Conservation (phyloP, 23 tunicate genomes). For the Trididemnum miniatum region DNA sequence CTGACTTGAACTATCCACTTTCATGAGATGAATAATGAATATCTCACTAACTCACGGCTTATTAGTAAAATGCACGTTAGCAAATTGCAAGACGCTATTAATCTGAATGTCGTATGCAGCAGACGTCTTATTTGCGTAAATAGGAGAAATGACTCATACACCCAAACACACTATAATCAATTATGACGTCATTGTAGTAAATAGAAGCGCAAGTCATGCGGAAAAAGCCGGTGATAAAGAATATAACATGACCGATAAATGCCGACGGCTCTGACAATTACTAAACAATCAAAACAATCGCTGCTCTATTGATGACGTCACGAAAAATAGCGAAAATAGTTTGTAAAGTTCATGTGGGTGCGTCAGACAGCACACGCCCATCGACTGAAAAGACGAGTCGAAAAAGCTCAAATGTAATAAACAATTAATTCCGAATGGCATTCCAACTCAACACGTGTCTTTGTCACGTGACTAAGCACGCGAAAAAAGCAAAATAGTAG, state of each 20-base stretch:
- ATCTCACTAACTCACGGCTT: no score
- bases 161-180: no score
- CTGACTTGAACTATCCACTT: no score
- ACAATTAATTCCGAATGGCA: constrained; percentile 14
- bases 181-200: constrained; percentile 26
- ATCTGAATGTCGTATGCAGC: no score
- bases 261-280: neutral
- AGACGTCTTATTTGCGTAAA: no score
- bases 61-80: no score
- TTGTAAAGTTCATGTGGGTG: constrained; percentile 3
- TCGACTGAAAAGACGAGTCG: neutral
- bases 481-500: constrained; percentile 30
- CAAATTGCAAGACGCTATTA: no score
- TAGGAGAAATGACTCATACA: no score
- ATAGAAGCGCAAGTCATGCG: constrained; percentile 15
- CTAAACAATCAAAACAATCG: constrained; percentile 11
- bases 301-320: neutral
- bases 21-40: no score
- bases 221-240: constrained; percentile 10
- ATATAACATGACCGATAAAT: neutral
- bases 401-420: constrained; percentile 5
- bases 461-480: constrained; percentile 22
- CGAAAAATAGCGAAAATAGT: neutral
- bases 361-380: neutral
- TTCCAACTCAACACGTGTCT: constrained; percentile 31